Percentiles rank a stretch among this genome's conserved stretches.
Conservation (phyloP, 2,888 invertebrate genomes). For the Polymixis lichenea region DNA sequence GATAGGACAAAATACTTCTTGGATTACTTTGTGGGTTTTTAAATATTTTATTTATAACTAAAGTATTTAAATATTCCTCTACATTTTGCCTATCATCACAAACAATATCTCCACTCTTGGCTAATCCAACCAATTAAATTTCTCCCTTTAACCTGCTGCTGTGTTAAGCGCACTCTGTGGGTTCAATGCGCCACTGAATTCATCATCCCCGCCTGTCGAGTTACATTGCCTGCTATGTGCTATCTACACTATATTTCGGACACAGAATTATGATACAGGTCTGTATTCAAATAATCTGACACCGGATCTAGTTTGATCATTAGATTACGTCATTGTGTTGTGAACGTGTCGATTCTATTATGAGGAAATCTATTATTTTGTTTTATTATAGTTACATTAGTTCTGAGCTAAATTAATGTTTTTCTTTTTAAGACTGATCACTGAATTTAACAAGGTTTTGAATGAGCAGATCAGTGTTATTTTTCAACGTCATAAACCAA, state of each 20-base stretch:
- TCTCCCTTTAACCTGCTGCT: background rate
- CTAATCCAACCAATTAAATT: background rate
- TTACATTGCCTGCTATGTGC: conserved; percentile 42
- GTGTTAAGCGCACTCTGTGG: conserved; percentile 17
- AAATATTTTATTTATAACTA: too few relatives aligned
- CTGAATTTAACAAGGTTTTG: background rate
- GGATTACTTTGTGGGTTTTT: background rate
- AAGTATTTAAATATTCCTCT: background rate
- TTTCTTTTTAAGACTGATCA: background rate
- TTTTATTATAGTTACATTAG: background rate
- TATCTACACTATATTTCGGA: conserved; percentile 52
- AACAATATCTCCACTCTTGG: background rate
- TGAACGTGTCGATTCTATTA: background rate
- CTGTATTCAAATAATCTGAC: conserved; percentile 55
- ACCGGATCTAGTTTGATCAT: conserved; percentile 39
- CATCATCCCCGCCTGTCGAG: conserved; percentile 50
- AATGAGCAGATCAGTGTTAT: background rate
- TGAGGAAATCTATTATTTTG: background rate
- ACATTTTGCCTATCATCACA: background rate
- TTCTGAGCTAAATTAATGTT: background rate
- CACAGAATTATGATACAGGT: conserved; percentile 56
- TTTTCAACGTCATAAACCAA: background rate
- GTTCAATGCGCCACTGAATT: conserved; percentile 46
- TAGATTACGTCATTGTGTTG: conserved; percentile 32
- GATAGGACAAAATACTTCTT: background rate